These are phyloP conservation scores for Acronicta aceris DNA, from an alignment of 2,888 invertebrate species.

Conservation along the genomic window DNA sequence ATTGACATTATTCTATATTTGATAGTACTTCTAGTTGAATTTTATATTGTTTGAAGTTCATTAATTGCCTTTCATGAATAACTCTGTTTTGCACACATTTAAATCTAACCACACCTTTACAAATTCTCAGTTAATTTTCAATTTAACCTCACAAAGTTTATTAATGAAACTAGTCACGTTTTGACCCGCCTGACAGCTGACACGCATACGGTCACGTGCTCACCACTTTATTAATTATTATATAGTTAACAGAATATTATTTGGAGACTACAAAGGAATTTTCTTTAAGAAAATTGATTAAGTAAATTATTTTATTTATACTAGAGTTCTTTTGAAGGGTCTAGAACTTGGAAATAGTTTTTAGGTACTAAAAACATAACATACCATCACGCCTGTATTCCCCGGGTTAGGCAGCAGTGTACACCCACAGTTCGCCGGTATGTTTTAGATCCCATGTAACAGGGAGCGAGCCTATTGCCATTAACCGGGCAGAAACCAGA, in stretches of 20 bases:
- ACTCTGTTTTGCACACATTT: no score
- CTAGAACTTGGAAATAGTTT: background rate
- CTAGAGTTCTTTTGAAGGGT: background rate
- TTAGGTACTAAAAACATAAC: background rate
- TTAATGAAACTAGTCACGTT: slow-evolving; percentile 28
- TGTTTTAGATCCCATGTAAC: no score
- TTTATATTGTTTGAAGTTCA: no score
- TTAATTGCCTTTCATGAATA: no score
- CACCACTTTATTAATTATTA: slow-evolving; percentile 13
- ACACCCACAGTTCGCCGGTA: no score
- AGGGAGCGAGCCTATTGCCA: no score
- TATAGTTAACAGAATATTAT: slow-evolving; percentile 14
- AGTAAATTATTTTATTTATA: slow-evolving; percentile 2
- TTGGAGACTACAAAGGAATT: slow-evolving; percentile 5
- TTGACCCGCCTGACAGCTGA: slow-evolving; percentile 10
- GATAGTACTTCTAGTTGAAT: no score
- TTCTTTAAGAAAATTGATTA: slow-evolving; percentile 2
- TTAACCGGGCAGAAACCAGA: no score
- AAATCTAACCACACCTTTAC: no score
- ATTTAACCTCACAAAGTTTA: background rate
- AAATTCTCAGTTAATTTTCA: slow-evolving; percentile 1
- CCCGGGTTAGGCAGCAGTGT: no score
- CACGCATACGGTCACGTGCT: slow-evolving; percentile 7
- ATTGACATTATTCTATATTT: no score
- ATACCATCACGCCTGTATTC: no score